Percentiles rank a stretch among this genome's conserved stretches.
Conservation (phyloP, 2,113 vertebrate species). For the mouse (Mus musculus) region GRCm39 chr12:45831001-45831500, state of each 20-base stretch:
- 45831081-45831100: background rate
- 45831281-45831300: background rate
- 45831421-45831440: background rate
- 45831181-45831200: background rate
- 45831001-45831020: background rate
- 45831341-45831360: background rate
- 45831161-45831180: background rate
- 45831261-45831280: background rate
- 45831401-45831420: background rate
- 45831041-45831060: background rate
- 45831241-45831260: background rate
- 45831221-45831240: background rate
- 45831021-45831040: background rate
- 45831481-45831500: background rate
- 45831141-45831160: background rate
- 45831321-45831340: background rate
- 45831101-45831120: background rate
- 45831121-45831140: background rate
- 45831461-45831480: background rate
- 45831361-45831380: background rate
- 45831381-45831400: background rate
- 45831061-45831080: background rate
- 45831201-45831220: background rate
- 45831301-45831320: background rate
- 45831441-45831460: background rate